Percentiles rank a stretch among this genome's conserved stretches.
These are phyloP conservation scores for Belonocnema kinseyi DNA, from an alignment of 1,140 invertebrate genomes.

Conservation along the genomic window DNA sequence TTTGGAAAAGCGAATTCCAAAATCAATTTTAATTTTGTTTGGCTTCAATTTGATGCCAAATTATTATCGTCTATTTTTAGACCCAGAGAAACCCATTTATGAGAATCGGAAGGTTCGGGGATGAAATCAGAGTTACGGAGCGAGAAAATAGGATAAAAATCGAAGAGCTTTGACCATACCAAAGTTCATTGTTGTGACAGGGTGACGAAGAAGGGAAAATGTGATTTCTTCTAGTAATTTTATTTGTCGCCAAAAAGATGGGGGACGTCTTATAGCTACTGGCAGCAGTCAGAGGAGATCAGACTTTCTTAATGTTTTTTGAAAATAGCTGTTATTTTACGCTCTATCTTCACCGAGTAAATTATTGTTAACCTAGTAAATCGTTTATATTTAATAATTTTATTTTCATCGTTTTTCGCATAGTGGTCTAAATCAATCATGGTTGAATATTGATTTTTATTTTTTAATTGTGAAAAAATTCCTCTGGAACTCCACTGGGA, in stretches of 20 bases:
- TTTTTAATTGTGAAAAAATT: no score
- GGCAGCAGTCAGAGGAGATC: background rate
- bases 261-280: slow-evolving; percentile 52
- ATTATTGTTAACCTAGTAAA: no score
- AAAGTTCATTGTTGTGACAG: slow-evolving; percentile 41
- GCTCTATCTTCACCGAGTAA: background rate
- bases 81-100: background rate
- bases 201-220: slow-evolving; percentile 47
- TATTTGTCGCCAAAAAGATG: slow-evolving; percentile 56
- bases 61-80: no score
- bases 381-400: no score
- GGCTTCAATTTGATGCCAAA: no score
- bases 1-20: no score
- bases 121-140: slow-evolving; percentile 49
- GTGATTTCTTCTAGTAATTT: slow-evolving; percentile 58
- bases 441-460: no score
- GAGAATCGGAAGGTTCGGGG: slow-evolving; percentile 37
- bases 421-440: no score
- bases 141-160: slow-evolving; percentile 48
- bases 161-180: slow-evolving; percentile 39
- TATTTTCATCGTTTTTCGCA: no score
- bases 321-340: slow-evolving; percentile 1
- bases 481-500: no score
- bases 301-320: background rate
- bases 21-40: no score